Base-by-base conservation (phyloP, 2,797 vertebrate genomes). In the Cuniculus paca region DNA sequence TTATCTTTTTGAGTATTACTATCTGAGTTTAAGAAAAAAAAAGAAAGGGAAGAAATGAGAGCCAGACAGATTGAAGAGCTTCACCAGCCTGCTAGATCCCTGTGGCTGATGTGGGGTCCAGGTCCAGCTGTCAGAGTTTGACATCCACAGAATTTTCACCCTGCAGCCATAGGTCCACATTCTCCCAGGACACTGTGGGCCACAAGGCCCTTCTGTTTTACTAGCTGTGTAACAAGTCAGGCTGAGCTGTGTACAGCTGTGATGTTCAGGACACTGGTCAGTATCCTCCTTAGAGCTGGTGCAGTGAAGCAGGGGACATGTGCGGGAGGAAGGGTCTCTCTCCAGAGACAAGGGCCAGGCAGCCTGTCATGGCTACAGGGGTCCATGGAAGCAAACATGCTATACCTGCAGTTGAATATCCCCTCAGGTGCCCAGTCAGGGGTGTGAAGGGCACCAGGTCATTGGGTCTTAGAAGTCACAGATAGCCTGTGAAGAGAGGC, bases 281-380 rank as follows among this genome's bases (percentile, higher is more conserved):
- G 2, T 78, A 5, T 77, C 52, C 45, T 70, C 70, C 52, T 70
- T 61, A 20, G 2, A 26, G 10, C 14, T 4, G 34, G 6, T 7
- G 13, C 45, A 9, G 2, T 70, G 16, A 36, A 45, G 7, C 2
- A 1, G 5, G 10, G n/a, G 2, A 2, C 0, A 14, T 31, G 10
- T 2, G 50, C 22, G 3, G 1, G 13, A 75, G n/a, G 12, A 52
- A 79, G 39, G 17, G 2, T 8, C 12, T 77, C 20, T 61, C 48
- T 54, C 31, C 50, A 36, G 65, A 22, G 42, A 42, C 13, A 4
- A 45, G 13, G 6, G 19, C 63, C 26, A 39, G 10, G 65, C 50
- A 28, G n/a, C 26, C 42, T n/a, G 13, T 19, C 0, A 0, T 4
- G 8, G 13, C 45, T 61, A 5, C 50, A 2, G 31, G 60, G 31